Evolutionary conservation across 2,888 invertebrate genomes (phyloP).

Genomic region (Eupithecia subfuscata): DNA sequence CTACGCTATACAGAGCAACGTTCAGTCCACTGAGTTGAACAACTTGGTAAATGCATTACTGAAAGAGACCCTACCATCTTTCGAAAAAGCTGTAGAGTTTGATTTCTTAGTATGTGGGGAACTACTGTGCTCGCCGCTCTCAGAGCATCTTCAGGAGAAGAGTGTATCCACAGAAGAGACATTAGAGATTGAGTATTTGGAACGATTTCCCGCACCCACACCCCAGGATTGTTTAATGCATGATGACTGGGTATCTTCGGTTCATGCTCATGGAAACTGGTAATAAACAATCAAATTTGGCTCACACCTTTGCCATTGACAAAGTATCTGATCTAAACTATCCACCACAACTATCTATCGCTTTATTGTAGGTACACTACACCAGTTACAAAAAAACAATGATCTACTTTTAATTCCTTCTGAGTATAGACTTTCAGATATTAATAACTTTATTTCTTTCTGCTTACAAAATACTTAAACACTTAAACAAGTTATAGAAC

Average conservation of each 20-base stretch:
- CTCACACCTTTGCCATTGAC: too few species aligned
- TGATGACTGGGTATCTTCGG: constrained; percentile 98
- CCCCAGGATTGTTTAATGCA: constrained; percentile 96
- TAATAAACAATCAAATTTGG: constrained; percentile 50
- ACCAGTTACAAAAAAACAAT: not conserved
- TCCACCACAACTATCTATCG: not conserved
- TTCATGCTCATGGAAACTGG: constrained; percentile 89
- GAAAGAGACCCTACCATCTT: constrained; percentile 78
- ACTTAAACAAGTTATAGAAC: not conserved
- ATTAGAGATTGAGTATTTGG: constrained; percentile 95
- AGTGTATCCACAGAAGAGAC: constrained; percentile 92
- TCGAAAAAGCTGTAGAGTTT: constrained; percentile 86
- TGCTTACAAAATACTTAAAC: not conserved
- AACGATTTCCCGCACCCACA: constrained; percentile 94
- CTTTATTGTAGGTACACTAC: not conserved
- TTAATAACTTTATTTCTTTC: not conserved
- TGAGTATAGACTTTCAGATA: too few species aligned
- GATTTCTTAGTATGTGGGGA: constrained; percentile 95
- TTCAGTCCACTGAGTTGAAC: constrained; percentile 88
- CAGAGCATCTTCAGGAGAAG: constrained; percentile 90
- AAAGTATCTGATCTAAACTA: not conserved
- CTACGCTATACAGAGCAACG: constrained; percentile 90
- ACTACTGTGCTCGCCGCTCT: constrained; percentile 88
- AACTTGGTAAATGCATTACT: constrained; percentile 91
- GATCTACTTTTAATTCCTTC: too few species aligned